Evolutionary conservation across 2,797 vertebrate species (phyloP).

Genomic region (Arnoldichthys spilopterus): DNA sequence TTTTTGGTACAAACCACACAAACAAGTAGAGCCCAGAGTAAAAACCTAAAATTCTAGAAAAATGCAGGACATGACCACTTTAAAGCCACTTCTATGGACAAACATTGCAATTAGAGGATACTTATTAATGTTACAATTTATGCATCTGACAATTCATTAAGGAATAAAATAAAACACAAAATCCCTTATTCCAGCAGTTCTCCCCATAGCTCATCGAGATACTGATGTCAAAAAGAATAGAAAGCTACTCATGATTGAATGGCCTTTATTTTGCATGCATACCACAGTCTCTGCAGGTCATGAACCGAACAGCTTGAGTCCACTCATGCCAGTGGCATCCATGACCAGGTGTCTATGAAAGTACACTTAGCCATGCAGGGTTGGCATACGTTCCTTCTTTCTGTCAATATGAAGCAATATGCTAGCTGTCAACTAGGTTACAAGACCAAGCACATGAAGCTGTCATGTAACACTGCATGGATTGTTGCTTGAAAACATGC

Average conservation of each 20-base stretch:
- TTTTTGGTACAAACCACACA: not conserved
- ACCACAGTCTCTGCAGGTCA: conserved; percentile 16
- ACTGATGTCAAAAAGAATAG: conserved; percentile 1
- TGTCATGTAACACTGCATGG: not conserved
- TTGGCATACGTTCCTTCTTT: not conserved
- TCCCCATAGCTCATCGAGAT: not conserved
- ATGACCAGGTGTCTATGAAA: not conserved
- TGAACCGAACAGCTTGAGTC: conserved; percentile 2
- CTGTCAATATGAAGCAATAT: conserved; percentile 2
- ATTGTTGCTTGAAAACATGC: not conserved
- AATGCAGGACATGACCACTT: no score
- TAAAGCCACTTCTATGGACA: no score
- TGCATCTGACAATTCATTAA: not conserved
- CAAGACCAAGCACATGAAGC: not conserved
- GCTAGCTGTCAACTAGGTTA: not conserved
- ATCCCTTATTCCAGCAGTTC: not conserved
- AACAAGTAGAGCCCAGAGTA: not conserved
- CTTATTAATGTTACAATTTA: not conserved
- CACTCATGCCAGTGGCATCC: conserved; percentile 5
- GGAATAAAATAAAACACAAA: not conserved
- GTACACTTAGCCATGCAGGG: not conserved
- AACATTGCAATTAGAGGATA: not conserved
- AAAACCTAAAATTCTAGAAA: no score
- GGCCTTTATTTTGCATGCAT: conserved; percentile 9
- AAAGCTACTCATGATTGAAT: conserved; percentile 3